Evolutionary conservation across 2,888 invertebrate species (phyloP).

Genomic region (Apodemia duryi): DNA sequence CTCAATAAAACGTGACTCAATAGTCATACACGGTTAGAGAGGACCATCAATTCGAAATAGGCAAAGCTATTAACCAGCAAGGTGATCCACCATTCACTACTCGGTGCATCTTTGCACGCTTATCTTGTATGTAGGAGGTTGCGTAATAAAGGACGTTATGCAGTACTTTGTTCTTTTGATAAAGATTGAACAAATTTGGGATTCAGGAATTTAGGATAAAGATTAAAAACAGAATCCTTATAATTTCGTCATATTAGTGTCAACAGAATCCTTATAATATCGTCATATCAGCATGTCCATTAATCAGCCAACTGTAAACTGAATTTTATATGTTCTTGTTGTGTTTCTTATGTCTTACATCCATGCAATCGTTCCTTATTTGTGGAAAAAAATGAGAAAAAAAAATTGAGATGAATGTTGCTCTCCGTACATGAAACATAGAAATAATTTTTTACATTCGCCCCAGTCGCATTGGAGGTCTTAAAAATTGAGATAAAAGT

Average conservation of each 20-base stretch:
- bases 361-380: too few species aligned
- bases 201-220: neutral
- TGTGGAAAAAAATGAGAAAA: too few species aligned
- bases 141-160: conserved; percentile 30
- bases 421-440: too few species aligned
- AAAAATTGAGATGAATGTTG: too few species aligned
- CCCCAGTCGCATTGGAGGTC: too few species aligned
- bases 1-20: conserved; percentile 26
- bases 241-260: neutral
- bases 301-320: neutral
- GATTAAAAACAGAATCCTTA: neutral
- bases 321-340: too few species aligned
- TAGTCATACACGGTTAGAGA: conserved; percentile 32
- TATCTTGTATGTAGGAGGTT: conserved; percentile 23
- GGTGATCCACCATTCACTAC: conserved; percentile 43
- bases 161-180: conserved; percentile 16
- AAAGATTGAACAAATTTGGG: neutral
- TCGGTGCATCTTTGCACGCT: conserved; percentile 25
- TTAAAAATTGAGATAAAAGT: too few species aligned
- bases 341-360: too few species aligned
- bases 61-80: conserved; percentile 46
- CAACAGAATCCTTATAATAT: neutral
- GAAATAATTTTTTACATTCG: too few species aligned
- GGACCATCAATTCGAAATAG: conserved; percentile 40
- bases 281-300: neutral